Evolutionary conservation across 2,113 vertebrate genomes (phyloP).

Genomic region (Leucoraja erinaceus): DNA sequence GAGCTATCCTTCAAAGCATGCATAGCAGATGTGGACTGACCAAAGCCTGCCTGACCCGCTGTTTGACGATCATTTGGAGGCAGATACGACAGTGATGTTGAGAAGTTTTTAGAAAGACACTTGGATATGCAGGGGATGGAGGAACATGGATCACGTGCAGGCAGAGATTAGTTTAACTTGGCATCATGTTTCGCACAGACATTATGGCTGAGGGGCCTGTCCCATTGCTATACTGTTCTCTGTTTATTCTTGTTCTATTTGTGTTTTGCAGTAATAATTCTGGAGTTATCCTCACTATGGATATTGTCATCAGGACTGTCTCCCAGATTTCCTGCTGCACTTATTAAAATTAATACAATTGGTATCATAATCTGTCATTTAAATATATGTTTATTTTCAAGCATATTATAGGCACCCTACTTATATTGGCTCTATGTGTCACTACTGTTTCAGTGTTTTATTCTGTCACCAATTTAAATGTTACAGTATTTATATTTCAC

Average conservation of each 20-base stretch:
- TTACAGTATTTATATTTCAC: neutral
- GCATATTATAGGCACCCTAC: no score
- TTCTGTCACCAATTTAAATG: neutral
- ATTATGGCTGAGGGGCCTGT: no score
- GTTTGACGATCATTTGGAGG: no score
- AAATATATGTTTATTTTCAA: no score
- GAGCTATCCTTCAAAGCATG: no score
- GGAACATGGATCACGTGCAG: no score
- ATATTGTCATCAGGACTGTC: neutral
- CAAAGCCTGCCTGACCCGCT: neutral
- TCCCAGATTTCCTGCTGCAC: neutral
- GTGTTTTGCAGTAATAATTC: neutral
- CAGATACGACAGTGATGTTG: no score
- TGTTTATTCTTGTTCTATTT: neutral
- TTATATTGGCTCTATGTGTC: neutral
- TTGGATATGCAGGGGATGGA: no score
- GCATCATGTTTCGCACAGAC: no score
- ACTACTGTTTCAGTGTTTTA: neutral
- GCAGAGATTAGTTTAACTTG: no score
- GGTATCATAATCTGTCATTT: neutral
- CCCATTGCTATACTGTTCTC: no score
- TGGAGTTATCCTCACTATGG: neutral
- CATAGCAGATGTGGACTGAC: neutral
- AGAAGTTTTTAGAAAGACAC: no score
- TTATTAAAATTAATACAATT: neutral